phyloP scores from a whole-genome alignment of 92 coral and sea anemone species.

The Galaxea fascicularis region DNA sequence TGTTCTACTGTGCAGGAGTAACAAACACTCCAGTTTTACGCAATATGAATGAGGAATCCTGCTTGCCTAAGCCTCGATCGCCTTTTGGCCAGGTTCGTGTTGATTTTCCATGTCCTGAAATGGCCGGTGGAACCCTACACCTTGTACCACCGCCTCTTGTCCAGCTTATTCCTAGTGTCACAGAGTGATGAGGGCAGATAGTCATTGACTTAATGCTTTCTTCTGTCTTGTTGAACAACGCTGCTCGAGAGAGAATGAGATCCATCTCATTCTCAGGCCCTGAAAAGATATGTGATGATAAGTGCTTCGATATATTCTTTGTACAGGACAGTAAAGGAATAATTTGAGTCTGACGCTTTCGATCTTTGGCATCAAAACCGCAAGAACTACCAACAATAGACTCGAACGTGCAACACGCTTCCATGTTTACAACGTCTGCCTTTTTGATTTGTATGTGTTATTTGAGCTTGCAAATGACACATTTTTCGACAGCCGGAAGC shows the following conservation, averaged over 20 bases:
- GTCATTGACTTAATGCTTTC: slow-evolving; percentile 10
- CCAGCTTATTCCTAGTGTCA: slow-evolving; percentile 58
- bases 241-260: slow-evolving; percentile 13
- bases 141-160: slow-evolving; percentile 56
- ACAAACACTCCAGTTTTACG: slow-evolving; percentile 51
- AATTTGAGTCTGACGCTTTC: slow-evolving; percentile 46
- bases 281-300: slow-evolving; percentile 36
- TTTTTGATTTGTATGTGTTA: background rate
- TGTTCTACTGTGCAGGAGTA: slow-evolving; percentile 34
- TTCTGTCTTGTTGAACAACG: background rate
- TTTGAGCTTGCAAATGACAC: background rate
- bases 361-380: slow-evolving; percentile 56
- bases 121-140: slow-evolving; percentile 56
- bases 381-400: slow-evolving; percentile 48
- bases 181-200: slow-evolving; percentile 1
- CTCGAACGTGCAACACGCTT: slow-evolving; percentile 57
- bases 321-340: slow-evolving; percentile 48
- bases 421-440: slow-evolving; percentile 30
- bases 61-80: slow-evolving; percentile 54
- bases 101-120: slow-evolving; percentile 52
- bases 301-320: slow-evolving; percentile 35
- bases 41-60: slow-evolving; percentile 27
- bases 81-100: slow-evolving; percentile 63
- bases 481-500: background rate
- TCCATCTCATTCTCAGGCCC: slow-evolving; percentile 51